phyloP scores from a whole-genome alignment of 2,888 invertebrate genomes.

The Cyrtodaria siliqua region DNA sequence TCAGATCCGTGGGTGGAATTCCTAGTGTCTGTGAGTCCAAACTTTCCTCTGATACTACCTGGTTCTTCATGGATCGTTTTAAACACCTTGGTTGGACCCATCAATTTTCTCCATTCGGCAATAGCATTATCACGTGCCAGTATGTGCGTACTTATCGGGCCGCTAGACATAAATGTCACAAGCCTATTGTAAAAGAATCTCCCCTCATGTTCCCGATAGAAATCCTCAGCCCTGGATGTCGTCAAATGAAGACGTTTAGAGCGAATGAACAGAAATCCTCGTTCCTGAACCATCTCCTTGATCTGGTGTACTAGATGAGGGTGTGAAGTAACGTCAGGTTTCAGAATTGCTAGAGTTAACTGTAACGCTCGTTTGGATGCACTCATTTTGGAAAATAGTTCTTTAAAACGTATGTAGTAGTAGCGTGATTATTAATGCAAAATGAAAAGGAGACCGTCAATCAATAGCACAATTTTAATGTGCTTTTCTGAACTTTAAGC shows the following conservation, averaged over 20 bases:
- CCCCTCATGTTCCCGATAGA: conserved; percentile 93
- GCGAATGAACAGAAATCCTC: conserved; percentile 91
- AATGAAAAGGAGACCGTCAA: too few species aligned
- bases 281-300: conserved; percentile 89
- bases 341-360: conserved; percentile 94
- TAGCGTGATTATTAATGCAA: too few species aligned
- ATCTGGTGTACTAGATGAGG: conserved; percentile 91
- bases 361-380: conserved; percentile 83
- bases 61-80: conserved; percentile 92
- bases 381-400: too few species aligned
- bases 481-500: neutral
- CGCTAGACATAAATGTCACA: conserved; percentile 89
- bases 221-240: conserved; percentile 89
- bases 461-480: too few species aligned
- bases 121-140: conserved; percentile 93
- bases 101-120: conserved; percentile 92
- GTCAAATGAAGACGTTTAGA: conserved; percentile 90
- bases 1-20: conserved; percentile 98
- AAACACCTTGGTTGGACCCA: conserved; percentile 95
- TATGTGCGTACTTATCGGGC: conserved; percentile 93
- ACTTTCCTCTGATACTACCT: conserved; percentile 92
- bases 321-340: conserved; percentile 94
- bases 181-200: conserved; percentile 84
- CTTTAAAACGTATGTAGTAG: too few species aligned
- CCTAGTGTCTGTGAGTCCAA: conserved; percentile 96